Evolutionary conservation across 2,113 vertebrate species (phyloP).

Genomic region (Lucifuga dentata): DNA sequence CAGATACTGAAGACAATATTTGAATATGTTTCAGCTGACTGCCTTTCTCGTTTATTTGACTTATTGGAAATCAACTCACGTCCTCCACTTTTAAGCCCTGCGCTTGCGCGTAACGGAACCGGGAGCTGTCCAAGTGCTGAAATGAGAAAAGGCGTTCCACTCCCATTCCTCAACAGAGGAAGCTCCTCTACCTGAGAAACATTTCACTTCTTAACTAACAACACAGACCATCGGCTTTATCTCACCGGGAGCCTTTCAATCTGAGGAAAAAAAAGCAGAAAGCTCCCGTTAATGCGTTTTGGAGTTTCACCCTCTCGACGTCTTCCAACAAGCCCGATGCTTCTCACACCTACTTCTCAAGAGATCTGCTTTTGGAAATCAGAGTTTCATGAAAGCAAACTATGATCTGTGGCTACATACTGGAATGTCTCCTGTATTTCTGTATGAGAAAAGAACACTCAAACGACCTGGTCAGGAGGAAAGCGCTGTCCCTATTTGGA

Average conservation of each 20-base stretch:
- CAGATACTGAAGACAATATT: slow-evolving; percentile 12
- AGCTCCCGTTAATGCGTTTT: slow-evolving; percentile 37
- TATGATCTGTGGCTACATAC: slow-evolving; percentile 87
- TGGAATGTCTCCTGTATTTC: slow-evolving; percentile 72
- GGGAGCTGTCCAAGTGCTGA: slow-evolving; percentile 91
- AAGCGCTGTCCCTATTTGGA: slow-evolving; percentile 66
- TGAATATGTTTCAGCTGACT: slow-evolving; percentile 40
- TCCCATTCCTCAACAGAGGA: slow-evolving; percentile 75
- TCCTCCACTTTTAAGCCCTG: slow-evolving; percentile 72
- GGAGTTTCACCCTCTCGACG: slow-evolving; percentile 47
- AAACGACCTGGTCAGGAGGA: slow-evolving; percentile 63
- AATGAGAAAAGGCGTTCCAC: slow-evolving; percentile 82
- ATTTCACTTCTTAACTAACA: slow-evolving; percentile 48
- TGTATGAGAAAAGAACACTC: slow-evolving; percentile 57
- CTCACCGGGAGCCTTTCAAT: slow-evolving; percentile 9
- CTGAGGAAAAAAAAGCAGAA: slow-evolving; percentile 5
- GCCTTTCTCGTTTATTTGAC: slow-evolving; percentile 49
- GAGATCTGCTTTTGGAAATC: slow-evolving; percentile 53
- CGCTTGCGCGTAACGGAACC: slow-evolving; percentile 86
- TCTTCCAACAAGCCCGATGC: slow-evolving; percentile 49
- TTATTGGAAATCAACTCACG: slow-evolving; percentile 78
- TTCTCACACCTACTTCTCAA: slow-evolving; percentile 66
- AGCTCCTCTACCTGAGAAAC: slow-evolving; percentile 60
- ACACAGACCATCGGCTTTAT: slow-evolving; percentile 21
- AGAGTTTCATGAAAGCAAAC: slow-evolving; percentile 77